Evolutionary conservation across 1,140 invertebrate species (phyloP).

Genomic region (Whitmania pigra): DNA sequence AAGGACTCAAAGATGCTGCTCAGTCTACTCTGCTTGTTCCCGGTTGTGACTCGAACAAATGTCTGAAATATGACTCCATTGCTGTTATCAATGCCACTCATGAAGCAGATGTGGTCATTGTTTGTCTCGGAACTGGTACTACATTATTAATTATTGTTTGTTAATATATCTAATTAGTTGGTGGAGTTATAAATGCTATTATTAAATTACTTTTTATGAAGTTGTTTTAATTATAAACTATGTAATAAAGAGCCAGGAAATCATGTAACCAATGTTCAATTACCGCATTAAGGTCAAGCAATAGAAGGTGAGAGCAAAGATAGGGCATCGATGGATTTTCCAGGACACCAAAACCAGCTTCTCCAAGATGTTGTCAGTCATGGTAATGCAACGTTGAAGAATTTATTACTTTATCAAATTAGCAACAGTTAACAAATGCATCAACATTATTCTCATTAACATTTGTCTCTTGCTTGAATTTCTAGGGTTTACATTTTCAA

Average conservation of each 20-base stretch:
- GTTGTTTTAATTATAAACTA: too few relatives aligned
- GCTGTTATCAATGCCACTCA: constrained; percentile 17
- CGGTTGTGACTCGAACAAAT: constrained; percentile 16
- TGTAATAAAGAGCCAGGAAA: too few relatives aligned
- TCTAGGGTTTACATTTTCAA: neutral
- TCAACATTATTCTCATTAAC: too few relatives aligned
- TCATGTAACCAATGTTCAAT: neutral
- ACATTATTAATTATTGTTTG: neutral
- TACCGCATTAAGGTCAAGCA: constrained; percentile 17
- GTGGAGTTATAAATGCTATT: neutral
- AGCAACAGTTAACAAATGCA: neutral
- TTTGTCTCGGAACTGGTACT: constrained; percentile 40
- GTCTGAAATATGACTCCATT: constrained; percentile 16
- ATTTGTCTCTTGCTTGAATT: too few relatives aligned
- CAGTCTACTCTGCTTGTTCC: constrained; percentile 11
- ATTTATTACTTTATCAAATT: neutral
- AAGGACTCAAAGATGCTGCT: constrained; percentile 19
- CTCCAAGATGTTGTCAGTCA: constrained; percentile 21
- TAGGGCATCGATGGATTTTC: constrained; percentile 16
- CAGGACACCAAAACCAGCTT: constrained; percentile 22
- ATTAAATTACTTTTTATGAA: neutral
- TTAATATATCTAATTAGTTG: neutral
- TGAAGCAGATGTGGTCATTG: constrained; percentile 32
- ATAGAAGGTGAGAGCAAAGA: constrained; percentile 24
- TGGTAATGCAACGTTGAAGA: constrained; percentile 13